Conservation (phyloP, 2,113 vertebrate genomes). For the Podarcis cretensis region DNA sequence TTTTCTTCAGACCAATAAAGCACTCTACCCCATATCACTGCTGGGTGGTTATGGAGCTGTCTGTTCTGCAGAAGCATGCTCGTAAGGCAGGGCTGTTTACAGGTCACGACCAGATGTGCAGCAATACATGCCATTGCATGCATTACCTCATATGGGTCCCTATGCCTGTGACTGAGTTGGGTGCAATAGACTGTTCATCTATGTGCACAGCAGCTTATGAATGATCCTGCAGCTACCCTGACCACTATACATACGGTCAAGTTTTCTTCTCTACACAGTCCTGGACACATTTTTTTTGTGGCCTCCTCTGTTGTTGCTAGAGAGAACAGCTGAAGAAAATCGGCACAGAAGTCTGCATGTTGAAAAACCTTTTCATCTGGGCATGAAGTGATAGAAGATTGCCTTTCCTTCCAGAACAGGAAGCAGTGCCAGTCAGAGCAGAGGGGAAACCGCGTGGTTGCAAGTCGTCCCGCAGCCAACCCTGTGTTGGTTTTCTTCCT, state of each 20-base stretch:
- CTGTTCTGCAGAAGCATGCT: background rate
- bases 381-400: background rate
- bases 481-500: background rate
- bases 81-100: background rate
- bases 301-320: background rate
- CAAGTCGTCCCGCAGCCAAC: background rate
- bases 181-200: background rate
- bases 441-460: background rate
- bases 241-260: background rate
- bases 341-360: background rate
- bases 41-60: background rate
- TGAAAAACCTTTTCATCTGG: constrained; percentile 3
- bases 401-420: background rate
- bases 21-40: background rate
- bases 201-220: background rate
- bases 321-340: background rate
- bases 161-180: background rate
- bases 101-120: background rate
- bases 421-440: background rate
- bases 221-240: no score
- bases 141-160: background rate
- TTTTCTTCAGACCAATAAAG: no score
- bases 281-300: background rate
- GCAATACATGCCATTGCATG: background rate
- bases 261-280: background rate